Evolutionary conservation across 2,888 invertebrate genomes (phyloP), one percentile per base, ranked within the genome.

Genomic region (Ischnura elegans): DNA sequence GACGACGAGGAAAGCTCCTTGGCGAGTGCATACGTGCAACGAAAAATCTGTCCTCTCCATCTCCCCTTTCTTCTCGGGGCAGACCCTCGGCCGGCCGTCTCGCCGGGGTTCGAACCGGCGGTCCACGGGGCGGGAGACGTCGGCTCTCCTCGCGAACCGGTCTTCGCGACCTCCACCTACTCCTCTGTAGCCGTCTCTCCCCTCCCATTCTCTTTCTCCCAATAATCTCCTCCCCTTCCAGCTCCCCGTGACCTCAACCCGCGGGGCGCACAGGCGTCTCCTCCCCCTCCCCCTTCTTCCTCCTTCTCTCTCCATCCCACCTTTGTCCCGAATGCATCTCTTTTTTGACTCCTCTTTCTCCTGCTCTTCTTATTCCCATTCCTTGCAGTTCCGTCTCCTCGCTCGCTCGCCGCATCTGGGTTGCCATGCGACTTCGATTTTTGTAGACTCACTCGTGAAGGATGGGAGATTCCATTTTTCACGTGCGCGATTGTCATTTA

Each of bases 111-210:
- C 76, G 76, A 76, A 76, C 76, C 76, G 76, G 36, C 76, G 76
- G 76, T 13, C 76, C 76, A 76, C 36, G 76, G 76, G 36, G 76
- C 76, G 29, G 76, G 76, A 76, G 76, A 76, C 76, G 76, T 21
- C 76, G 76, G 76, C 76, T 76, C 76, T 76, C 76, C 36, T 36
- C 76, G 76, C 76, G 76, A 76, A 76, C 76, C 76, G 76, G 76
- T 76, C 76, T 36, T 36, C 76, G 76, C 76, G 76, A 76, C 76
- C 36, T 76, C 76, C 76, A 25, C 76, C 76, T 61, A 51, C 76
- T 25, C 51, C 51, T 51, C 51, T 1, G 2, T 51, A 13, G 51
- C 51, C 19, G 16, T 19, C 61, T 66, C 66, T 21, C n/a, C 61
- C n/a, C 61, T 25, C 61, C n/a, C 16, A 5, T 4, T 6, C 29